Conservation (phyloP, 2,888 invertebrate species). For the Harmothoe impar region DNA sequence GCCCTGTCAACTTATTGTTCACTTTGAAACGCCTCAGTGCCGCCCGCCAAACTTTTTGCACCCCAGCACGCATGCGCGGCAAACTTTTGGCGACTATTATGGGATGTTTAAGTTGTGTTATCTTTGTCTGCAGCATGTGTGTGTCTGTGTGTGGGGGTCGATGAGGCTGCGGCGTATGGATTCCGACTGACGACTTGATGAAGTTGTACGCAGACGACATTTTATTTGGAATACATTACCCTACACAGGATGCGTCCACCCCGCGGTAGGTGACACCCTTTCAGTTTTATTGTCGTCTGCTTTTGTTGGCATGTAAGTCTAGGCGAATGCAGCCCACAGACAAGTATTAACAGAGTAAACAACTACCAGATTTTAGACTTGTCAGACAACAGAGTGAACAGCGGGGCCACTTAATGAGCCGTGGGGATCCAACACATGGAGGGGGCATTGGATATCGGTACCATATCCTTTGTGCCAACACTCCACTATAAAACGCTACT, state of each 20-base stretch:
- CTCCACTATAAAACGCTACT: too few species aligned
- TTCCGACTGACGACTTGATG: not conserved
- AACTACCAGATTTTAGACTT: not conserved
- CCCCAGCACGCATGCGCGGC: conserved; percentile 33
- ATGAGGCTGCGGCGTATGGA: not conserved
- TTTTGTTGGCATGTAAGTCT: too few species aligned
- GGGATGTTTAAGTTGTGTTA: conserved; percentile 60
- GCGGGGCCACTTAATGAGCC: not conserved
- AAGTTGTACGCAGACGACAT: not conserved
- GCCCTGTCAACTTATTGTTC: not conserved
- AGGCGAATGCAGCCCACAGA: too few species aligned
- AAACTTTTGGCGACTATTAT: conserved; percentile 52
- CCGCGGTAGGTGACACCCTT: conserved; percentile 24
- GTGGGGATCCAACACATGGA: not conserved
- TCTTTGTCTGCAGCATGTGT: conserved; percentile 47
- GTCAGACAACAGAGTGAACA: not conserved
- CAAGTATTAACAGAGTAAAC: too few species aligned
- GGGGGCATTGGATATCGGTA: too few species aligned
- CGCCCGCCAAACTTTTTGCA: not conserved
- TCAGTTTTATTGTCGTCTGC: not conserved
- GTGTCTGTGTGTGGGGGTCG: not conserved
- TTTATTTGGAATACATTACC: not conserved
- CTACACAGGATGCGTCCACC: not conserved
- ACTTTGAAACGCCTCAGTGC: not conserved
- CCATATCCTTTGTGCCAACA: too few species aligned